Base-by-base conservation (phyloP, 2,888 invertebrate genomes). In the Campaea margaritaria region DNA sequence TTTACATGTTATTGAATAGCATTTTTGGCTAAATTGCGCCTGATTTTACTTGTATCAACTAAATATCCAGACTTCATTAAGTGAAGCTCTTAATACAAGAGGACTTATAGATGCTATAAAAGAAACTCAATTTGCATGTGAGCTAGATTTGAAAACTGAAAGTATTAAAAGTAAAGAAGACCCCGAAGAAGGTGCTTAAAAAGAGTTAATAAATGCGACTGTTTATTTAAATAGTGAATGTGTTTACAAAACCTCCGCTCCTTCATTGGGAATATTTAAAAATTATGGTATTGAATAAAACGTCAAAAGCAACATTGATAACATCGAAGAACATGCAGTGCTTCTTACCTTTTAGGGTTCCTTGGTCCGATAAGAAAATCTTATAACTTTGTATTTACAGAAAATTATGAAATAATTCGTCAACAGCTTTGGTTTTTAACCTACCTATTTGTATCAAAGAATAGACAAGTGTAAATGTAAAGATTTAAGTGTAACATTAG, bases 281-380 rank as follows among this genome's bases (percentile, higher is more conserved):
- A 36, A 36, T 5, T 31, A 31, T 9, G 8, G 7, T 36, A 36
- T n/a, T 3, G 1, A 7, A 53, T 9, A 28, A 34, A 28, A 59
- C 52, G 11, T 41, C 10, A n/a, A 54, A 60, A 68, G 68, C 67
- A 55, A 68, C 61, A 68, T 59, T 50, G 59, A 62, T 46, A 57
- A 73, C 68, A 70, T 61, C 51, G 61, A 70, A 53, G 13, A 65
- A 62, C 79, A 78, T 79, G 81, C 79, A 80, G 75, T 80, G 79
- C 81, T 54, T 64, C 71, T 75, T 72, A 76, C 73, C 72, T 76
- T 64, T 28, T 36, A 11, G 21, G 60, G 50, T 72, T 66, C 44
- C 38, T 43, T 51, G 28, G 21, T 21, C 21, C 13, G 42, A 16
- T 41, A 48, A 58, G 39, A 46, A 53, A 36, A 15, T 21, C 34